A percentile compares a stretch with the other conserved stretches of the same genome.
Evolutionary conservation across 2,888 invertebrate species (phyloP).

Genomic region (Pristionchus maxplancki): DNA sequence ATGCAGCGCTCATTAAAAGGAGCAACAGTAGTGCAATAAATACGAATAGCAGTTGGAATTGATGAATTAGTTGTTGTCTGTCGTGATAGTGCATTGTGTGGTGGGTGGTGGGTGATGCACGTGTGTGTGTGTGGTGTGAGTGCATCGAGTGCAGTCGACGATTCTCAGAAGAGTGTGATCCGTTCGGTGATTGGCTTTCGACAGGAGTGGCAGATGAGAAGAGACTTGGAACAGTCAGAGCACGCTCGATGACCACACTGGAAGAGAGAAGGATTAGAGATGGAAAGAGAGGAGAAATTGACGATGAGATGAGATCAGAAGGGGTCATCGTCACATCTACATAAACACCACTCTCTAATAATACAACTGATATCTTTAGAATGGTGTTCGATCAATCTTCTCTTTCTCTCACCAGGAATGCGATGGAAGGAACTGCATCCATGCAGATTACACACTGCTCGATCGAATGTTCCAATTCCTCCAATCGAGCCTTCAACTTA

Average conservation of each 20-base stretch:
- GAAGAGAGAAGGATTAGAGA: background rate
- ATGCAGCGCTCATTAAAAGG: background rate
- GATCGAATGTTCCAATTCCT: conserved; percentile 50
- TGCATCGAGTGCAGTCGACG: too few species aligned
- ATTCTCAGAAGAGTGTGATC: conserved; percentile 47
- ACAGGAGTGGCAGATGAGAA: conserved; percentile 48
- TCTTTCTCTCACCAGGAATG: conserved; percentile 13
- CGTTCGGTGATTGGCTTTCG: conserved; percentile 46
- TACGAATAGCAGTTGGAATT: conserved; percentile 14
- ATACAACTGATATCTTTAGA: too few species aligned
- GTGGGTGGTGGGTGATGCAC: background rate
- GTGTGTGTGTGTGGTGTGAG: background rate
- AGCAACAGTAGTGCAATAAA: conserved; percentile 4
- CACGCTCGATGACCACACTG: conserved; percentile 53
- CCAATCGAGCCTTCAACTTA: conserved; percentile 34
- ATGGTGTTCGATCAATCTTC: background rate
- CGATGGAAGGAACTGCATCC: conserved; percentile 46
- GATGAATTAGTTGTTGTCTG: conserved; percentile 23
- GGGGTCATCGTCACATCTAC: too few species aligned
- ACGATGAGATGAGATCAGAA: background rate
- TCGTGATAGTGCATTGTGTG: conserved; percentile 12
- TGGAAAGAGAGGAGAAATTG: background rate
- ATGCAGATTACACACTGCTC: conserved; percentile 51
- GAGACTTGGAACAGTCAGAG: conserved; percentile 26
- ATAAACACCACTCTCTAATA: too few species aligned